phyloP scores from a whole-genome alignment of 2,797 vertebrate genomes.

The Callimico goeldii region DNA sequence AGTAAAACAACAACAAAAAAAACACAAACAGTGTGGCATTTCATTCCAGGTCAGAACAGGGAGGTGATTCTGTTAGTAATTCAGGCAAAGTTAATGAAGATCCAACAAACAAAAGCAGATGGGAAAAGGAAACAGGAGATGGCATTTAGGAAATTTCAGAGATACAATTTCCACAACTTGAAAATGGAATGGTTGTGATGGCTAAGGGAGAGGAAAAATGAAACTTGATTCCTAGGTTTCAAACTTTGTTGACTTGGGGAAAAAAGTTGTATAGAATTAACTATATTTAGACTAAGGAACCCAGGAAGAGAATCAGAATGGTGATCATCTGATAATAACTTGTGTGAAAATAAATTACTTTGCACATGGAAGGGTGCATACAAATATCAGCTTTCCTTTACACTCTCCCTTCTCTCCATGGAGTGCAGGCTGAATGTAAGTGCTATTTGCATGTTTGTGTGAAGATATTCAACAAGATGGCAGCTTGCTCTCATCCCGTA shows the following conservation, averaged over 20 bases:
- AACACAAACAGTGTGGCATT: not conserved
- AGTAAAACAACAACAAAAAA: not conserved
- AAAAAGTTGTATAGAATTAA: not conserved
- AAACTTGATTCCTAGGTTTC: slow-evolving; percentile 6
- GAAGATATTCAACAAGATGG: not conserved
- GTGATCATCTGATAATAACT: not conserved
- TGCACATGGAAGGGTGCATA: not conserved
- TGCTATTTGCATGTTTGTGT: not conserved
- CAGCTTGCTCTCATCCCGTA: not conserved
- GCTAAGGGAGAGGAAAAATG: not conserved
- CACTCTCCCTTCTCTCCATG: not conserved
- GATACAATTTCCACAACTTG: not conserved
- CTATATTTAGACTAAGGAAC: not conserved
- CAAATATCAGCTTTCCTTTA: not conserved
- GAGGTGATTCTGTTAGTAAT: not conserved
- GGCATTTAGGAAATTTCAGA: not conserved
- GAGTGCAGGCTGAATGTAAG: not conserved
- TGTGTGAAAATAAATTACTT: not conserved
- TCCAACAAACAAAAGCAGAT: not conserved
- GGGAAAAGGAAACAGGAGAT: not conserved
- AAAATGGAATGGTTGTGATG: not conserved
- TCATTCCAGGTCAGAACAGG: not conserved
- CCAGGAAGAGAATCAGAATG: not conserved
- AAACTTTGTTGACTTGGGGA: not conserved
- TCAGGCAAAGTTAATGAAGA: not conserved